Conservation (phyloP, 2,113 vertebrate genomes). For the Alligator sinensis region DNA sequence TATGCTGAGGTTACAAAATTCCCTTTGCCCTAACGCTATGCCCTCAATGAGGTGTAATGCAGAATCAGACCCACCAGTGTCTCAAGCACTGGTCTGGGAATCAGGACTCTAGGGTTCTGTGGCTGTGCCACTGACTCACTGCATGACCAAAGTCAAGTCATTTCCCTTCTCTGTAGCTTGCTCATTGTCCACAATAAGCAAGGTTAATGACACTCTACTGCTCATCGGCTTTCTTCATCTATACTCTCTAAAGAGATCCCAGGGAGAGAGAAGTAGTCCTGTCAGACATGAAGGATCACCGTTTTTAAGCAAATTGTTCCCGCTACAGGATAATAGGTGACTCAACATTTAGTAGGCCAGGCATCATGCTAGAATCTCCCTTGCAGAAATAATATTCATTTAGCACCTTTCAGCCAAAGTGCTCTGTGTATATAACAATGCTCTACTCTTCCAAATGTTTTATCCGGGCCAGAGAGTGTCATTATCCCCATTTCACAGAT, state of each 20-base stretch:
- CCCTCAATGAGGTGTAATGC: too few relatives aligned
- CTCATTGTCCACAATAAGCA: background rate
- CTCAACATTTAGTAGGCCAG: background rate
- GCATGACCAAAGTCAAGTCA: rapidly evolving
- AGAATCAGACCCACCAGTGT: rapidly evolving
- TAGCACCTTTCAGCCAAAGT: background rate
- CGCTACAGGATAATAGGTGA: background rate
- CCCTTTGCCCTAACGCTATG: background rate
- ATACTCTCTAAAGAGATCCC: too few relatives aligned
- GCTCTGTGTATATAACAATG: background rate
- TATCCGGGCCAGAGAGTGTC: too few relatives aligned
- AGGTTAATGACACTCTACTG: background rate
- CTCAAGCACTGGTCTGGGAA: background rate
- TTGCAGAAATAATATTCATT: background rate
- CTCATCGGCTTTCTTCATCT: background rate
- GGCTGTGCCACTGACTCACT: background rate
- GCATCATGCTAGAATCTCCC: background rate
- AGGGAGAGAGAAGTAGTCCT: too few relatives aligned
- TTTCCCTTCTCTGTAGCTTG: too few relatives aligned
- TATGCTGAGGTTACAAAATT: background rate
- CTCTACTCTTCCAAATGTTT: background rate
- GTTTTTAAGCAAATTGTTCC: background rate
- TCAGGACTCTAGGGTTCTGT: background rate
- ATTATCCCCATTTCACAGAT: background rate
- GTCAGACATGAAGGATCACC: background rate